Percentiles rank a stretch among this genome's conserved stretches.
These are phyloP conservation scores for Polypterus bichir DNA, from an alignment of 2,113 vertebrate genomes.

Conservation along the genomic window DNA sequence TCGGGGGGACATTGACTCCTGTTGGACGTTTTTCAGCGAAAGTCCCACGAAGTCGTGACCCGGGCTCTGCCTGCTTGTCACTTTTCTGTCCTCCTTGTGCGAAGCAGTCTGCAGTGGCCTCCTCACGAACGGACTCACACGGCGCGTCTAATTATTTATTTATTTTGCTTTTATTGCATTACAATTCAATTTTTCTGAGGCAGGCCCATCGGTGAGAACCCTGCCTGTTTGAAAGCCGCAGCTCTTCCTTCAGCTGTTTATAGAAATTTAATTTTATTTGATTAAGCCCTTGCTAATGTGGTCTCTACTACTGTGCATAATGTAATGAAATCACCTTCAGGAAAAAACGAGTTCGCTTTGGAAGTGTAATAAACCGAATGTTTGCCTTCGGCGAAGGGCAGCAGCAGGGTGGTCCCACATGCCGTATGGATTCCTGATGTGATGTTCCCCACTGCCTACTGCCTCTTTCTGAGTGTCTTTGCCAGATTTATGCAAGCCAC, in stretches of 20 bases:
- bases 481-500: background rate
- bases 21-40: too few relatives aligned
- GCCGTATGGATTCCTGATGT: background rate
- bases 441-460: background rate
- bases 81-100: too few relatives aligned
- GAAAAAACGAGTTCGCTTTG: constrained; percentile 59
- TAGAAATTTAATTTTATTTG: constrained; percentile 58
- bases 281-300: constrained; percentile 61
- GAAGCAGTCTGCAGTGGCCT: too few relatives aligned
- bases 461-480: background rate
- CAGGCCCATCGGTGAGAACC: constrained; percentile 42
- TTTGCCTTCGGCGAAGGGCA: constrained; percentile 16
- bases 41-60: too few relatives aligned
- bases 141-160: too few relatives aligned
- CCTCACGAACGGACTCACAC: too few relatives aligned
- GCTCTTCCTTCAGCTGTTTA: constrained; percentile 47
- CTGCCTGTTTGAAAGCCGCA: constrained; percentile 36
- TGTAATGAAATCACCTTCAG: constrained; percentile 62
- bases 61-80: too few relatives aligned
- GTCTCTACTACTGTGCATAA: constrained; percentile 55
- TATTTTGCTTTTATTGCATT: constrained; percentile 1
- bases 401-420: constrained; percentile 5
- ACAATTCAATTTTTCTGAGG: constrained; percentile 25
- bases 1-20: too few relatives aligned
- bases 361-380: background rate